phyloP scores from a whole-genome alignment of 2,113 vertebrate species.

The Trichechus manatus region DNA sequence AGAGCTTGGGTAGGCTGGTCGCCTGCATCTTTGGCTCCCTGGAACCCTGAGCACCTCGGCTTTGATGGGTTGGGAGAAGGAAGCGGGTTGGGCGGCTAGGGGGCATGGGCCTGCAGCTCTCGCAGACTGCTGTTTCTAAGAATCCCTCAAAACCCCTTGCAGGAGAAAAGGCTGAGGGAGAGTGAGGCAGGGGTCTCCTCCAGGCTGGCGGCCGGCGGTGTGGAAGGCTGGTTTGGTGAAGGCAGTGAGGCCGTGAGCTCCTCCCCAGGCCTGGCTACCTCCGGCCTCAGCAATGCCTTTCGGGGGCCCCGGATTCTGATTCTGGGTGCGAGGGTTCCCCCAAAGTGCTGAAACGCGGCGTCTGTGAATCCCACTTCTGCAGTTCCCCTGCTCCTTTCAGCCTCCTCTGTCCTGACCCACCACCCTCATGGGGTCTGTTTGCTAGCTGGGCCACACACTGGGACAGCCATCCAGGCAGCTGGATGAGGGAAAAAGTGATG shows the following conservation, averaged over 20 bases:
- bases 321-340: too few species aligned
- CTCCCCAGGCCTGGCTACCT: neutral
- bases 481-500: neutral
- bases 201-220: neutral
- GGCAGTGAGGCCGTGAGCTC: neutral
- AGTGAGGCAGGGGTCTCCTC: neutral
- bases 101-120: neutral
- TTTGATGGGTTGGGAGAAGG: neutral
- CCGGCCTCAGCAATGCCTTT: neutral
- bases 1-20: neutral
- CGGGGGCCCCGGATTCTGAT: neutral
- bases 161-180: neutral
- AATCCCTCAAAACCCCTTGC: slow-evolving; percentile 57
- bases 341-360: too few species aligned
- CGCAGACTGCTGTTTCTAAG: slow-evolving; percentile 63
- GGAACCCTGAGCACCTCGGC: neutral
- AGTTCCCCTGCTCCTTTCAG: too few species aligned
- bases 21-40: slow-evolving; percentile 6
- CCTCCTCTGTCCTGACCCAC: too few species aligned
- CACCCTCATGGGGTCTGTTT: too few species aligned
- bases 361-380: too few species aligned
- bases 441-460: too few species aligned
- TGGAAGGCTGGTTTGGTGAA: neutral
- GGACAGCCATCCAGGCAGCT: too few species aligned
- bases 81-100: neutral